Evolutionary conservation across 2,888 invertebrate genomes (phyloP).

Genomic region (Atherix ibis): DNA sequence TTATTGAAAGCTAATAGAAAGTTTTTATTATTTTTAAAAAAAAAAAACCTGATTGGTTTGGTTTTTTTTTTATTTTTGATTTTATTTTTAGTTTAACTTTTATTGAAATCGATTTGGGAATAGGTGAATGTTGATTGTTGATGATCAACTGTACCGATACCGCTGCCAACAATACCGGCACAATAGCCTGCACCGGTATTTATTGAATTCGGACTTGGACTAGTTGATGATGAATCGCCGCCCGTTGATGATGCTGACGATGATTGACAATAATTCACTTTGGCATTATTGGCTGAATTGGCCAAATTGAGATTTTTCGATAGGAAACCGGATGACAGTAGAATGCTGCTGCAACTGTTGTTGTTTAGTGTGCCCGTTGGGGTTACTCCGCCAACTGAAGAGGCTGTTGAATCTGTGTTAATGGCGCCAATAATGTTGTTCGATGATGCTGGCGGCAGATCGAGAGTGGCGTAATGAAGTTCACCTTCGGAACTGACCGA

Average conservation of each 20-base stretch:
- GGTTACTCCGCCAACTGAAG: constrained; percentile 10
- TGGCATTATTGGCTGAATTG: constrained; percentile 15
- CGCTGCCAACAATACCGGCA: too few species aligned
- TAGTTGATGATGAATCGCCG: constrained; percentile 22
- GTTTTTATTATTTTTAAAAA: background rate
- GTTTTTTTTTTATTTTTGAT: too few species aligned
- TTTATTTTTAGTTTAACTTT: too few species aligned
- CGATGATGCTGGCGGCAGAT: constrained; percentile 29
- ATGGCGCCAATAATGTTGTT: constrained; percentile 1
- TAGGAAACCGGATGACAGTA: too few species aligned
- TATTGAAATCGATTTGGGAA: constrained; percentile 67
- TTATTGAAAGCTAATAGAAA: background rate
- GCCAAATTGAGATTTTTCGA: too few species aligned
- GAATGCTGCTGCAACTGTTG: constrained; percentile 13
- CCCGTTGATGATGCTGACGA: constrained; percentile 16
- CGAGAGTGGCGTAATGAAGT: constrained; percentile 50
- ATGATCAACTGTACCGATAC: too few species aligned
- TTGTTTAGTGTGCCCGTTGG: constrained; percentile 15
- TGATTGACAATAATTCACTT: too few species aligned
- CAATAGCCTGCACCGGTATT: too few species aligned
- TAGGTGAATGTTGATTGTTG: constrained; percentile 41
- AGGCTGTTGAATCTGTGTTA: constrained; percentile 14
- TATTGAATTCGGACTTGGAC: constrained; percentile 20
- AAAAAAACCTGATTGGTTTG: too few species aligned
- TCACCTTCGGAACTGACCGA: constrained; percentile 32